Evolutionary conservation across 2,113 vertebrate species (phyloP).

Genomic region (Otis tarda): DNA sequence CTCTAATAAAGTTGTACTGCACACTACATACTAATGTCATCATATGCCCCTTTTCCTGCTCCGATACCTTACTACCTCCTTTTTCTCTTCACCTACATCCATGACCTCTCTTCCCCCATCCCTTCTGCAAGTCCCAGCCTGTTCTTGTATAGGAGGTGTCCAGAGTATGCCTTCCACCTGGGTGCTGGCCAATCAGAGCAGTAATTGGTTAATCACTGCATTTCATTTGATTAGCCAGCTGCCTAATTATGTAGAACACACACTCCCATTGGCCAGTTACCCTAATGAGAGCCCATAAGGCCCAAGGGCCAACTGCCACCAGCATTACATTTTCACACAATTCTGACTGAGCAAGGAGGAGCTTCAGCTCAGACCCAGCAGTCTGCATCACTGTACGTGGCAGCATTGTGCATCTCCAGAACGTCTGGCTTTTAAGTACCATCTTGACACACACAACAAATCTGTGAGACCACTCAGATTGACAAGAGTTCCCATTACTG

Average conservation of each 20-base stretch:
- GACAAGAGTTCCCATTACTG: not conserved
- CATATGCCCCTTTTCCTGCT: not conserved
- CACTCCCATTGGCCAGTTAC: not conserved
- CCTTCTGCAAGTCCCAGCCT: not conserved
- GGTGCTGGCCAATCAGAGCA: not conserved
- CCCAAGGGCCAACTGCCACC: not conserved
- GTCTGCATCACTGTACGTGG: not conserved
- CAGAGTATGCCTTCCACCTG: not conserved
- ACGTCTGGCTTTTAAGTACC: not conserved
- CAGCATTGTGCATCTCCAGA: not conserved
- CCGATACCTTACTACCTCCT: not conserved
- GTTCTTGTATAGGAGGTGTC: not conserved
- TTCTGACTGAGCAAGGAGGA: accelerated
- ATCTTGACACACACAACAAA: not conserved
- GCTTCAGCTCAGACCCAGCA: accelerated
- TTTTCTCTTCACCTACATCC: not conserved
- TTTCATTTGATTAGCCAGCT: not conserved
- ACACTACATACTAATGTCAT: not conserved
- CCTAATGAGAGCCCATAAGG: not conserved
- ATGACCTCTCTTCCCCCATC: not conserved
- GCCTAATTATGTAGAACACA: not conserved
- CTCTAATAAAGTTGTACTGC: not conserved
- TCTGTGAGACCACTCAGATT: not conserved
- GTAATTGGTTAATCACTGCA: not conserved
- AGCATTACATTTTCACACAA: too few species aligned